A percentile compares a stretch with the other conserved stretches of the same genome.
Conservation (phyloP, 1,140 invertebrate genomes). For the Psix sp. region DNA sequence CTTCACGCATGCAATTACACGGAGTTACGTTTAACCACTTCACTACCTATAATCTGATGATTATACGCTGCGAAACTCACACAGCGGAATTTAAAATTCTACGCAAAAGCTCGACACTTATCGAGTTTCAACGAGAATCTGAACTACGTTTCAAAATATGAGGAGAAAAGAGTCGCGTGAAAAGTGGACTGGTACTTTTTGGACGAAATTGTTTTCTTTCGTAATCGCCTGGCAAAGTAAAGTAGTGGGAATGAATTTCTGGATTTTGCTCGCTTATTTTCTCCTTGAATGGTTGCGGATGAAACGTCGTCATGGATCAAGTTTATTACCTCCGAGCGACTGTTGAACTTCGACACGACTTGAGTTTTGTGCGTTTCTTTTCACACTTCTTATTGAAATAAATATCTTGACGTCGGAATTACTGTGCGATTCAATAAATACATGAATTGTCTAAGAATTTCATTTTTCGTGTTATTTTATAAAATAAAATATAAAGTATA, state of each 20-base stretch:
- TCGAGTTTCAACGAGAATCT: slow-evolving; percentile 23
- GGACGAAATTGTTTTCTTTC: too few species aligned
- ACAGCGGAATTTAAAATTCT: slow-evolving; percentile 47
- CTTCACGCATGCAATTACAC: slow-evolving; percentile 45
- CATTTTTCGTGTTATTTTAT: slow-evolving; percentile 15
- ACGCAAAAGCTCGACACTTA: slow-evolving; percentile 27
- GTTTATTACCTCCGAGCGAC: slow-evolving; percentile 52
- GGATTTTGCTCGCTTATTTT: slow-evolving; percentile 57
- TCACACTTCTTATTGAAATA: slow-evolving; percentile 46
- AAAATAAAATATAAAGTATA: too few species aligned
- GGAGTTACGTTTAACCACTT: slow-evolving; percentile 39
- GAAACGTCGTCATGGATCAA: slow-evolving; percentile 59
- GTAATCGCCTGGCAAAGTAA: too few species aligned
- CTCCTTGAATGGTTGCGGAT: slow-evolving; percentile 58
- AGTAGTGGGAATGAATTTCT: slow-evolving; percentile 21
- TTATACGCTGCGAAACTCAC: slow-evolving; percentile 38
- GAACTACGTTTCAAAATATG: slow-evolving; percentile 9
- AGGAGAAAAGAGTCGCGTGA: slow-evolving; percentile 22
- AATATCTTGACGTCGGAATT: slow-evolving; percentile 30
- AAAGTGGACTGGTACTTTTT: slow-evolving; percentile 55
- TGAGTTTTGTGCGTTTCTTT: slow-evolving; percentile 37
- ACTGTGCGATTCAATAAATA: slow-evolving; percentile 2
- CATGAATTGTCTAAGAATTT: too few species aligned
- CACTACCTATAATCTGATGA: slow-evolving; percentile 51
- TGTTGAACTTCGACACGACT: slow-evolving; percentile 41